Evolutionary conservation across 2,888 invertebrate genomes (phyloP).

Genomic region (Coelogynopora nodosa): DNA sequence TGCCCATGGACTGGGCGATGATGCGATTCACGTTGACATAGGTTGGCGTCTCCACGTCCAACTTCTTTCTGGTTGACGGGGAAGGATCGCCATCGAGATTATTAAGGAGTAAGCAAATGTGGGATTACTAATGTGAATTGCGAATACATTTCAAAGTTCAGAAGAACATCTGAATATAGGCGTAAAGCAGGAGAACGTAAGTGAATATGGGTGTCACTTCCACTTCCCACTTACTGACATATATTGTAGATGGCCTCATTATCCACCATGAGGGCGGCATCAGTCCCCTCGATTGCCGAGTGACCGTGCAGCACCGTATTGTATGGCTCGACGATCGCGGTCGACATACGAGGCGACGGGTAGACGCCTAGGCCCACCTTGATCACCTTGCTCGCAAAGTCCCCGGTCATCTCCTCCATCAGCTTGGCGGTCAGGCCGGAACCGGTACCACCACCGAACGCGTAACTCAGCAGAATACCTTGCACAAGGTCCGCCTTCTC

Average conservation of each 20-base stretch:
- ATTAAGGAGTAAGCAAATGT: too few relatives aligned
- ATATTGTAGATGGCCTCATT: slow-evolving; percentile 51
- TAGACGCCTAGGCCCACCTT: slow-evolving; percentile 33
- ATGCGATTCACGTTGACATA: slow-evolving; percentile 82
- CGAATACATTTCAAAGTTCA: too few relatives aligned
- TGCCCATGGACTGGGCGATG: slow-evolving; percentile 73
- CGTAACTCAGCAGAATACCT: slow-evolving; percentile 27
- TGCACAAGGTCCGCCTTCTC: slow-evolving; percentile 8
- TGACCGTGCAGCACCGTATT: slow-evolving; percentile 88
- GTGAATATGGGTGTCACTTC: too few relatives aligned
- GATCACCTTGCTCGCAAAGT: slow-evolving; percentile 9
- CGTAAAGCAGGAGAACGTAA: too few relatives aligned
- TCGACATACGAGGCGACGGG: slow-evolving; percentile 48
- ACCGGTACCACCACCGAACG: slow-evolving; percentile 35
- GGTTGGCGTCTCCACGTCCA: slow-evolving; percentile 76
- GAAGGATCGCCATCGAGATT: too few relatives aligned
- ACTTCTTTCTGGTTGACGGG: slow-evolving; percentile 67
- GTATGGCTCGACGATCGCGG: slow-evolving; percentile 64
- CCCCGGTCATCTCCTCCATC: slow-evolving; percentile 26
- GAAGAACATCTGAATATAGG: too few relatives aligned
- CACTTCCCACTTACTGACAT: slow-evolving; percentile 70
- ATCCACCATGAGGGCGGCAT: slow-evolving; percentile 69
- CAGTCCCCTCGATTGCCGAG: slow-evolving; percentile 82
- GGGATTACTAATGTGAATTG: too few relatives aligned
- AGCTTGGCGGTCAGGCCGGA: slow-evolving; percentile 22